Evolutionary conservation across 2,797 vertebrate genomes (phyloP), one percentile per base, ranked within the genome.

Genomic region (Crenichthys baileyi): DNA sequence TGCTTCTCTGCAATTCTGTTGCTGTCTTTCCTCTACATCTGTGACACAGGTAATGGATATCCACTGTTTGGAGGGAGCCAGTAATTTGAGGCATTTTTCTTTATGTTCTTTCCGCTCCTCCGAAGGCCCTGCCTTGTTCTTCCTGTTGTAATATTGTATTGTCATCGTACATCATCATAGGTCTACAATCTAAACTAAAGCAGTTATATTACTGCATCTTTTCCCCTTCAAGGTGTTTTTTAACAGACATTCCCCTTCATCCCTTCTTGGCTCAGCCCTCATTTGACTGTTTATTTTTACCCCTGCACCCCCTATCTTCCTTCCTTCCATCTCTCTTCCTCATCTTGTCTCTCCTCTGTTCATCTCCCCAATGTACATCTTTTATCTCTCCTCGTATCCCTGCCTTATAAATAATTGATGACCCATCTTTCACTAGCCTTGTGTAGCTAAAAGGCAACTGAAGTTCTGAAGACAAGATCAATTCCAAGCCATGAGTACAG

Each of bases 401-500:
- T 83, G 84, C 85, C 72, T 80, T 82, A 87, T 95, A 83, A 92
- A 94, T 94, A 91, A 94, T 94, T 91, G 81, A 94, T 93, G 83
- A 74, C 70, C 80, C 85, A 70, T 94, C 91, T 90, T 81, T 85
- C 86, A 85, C 83, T 92, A 75, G 86, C 77, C 89, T 88, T 88
- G 51, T 91, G 86, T 88, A 93, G 88, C 91, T 92, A 92, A 93
- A 93, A 87, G 90, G 83, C 74, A 68, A 90, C 89, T 83, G 72
- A 88, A 88, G 87, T 93, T 89, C 85, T 0, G 75, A 87, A 90
- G 92, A 94, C 85, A 88, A 92, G 92, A 93, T 93, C 91, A 91
- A 85, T 91, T 88, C 80, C 31, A 53, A 81, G 83, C 88, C 85
- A 50, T 83, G 81, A 87, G 84, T 79, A 68, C 74, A 90, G 77